Evolutionary conservation across 2,888 invertebrate species (phyloP).

Genomic region (Cistogaster globosa): DNA sequence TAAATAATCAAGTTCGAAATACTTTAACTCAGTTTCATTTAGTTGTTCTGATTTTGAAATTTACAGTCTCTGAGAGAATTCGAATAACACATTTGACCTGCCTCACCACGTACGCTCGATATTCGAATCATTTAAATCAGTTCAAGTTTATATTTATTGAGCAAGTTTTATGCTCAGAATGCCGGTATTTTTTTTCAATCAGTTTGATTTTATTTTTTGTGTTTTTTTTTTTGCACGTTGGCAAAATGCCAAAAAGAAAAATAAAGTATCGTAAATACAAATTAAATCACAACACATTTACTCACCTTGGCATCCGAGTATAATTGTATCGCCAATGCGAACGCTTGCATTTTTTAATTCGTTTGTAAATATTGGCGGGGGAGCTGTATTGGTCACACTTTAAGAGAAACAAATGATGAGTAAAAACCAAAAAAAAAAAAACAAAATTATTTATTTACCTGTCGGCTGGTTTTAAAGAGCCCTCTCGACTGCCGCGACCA

Average conservation of each 20-base stretch:
- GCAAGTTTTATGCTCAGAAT: conserved; percentile 45
- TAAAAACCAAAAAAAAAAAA: neutral
- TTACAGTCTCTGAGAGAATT: conserved; percentile 65
- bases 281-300: conserved; percentile 45
- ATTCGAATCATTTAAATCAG: conserved; percentile 77
- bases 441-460: conserved; percentile 83
- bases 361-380: conserved; percentile 91
- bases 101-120: conserved; percentile 76
- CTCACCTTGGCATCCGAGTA: conserved; percentile 89
- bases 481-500: conserved; percentile 88
- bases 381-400: conserved; percentile 82
- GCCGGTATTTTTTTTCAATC: conserved; percentile 52
- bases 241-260: conserved; percentile 68
- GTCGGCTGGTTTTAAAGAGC: conserved; percentile 87
- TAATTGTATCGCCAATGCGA: conserved; percentile 90
- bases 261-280: conserved; percentile 24
- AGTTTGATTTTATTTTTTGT: neutral
- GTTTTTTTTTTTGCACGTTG: conserved; percentile 56
- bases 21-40: neutral
- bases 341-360: conserved; percentile 89
- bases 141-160: conserved; percentile 78
- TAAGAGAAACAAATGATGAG: conserved; percentile 6
- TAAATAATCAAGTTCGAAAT: conserved; percentile 15
- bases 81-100: conserved; percentile 77
- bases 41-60: conserved; percentile 76